These are phyloP conservation scores for Muntiacus muntjak DNA, from an alignment of 2,113 vertebrate species.

Conservation along the genomic window DNA sequence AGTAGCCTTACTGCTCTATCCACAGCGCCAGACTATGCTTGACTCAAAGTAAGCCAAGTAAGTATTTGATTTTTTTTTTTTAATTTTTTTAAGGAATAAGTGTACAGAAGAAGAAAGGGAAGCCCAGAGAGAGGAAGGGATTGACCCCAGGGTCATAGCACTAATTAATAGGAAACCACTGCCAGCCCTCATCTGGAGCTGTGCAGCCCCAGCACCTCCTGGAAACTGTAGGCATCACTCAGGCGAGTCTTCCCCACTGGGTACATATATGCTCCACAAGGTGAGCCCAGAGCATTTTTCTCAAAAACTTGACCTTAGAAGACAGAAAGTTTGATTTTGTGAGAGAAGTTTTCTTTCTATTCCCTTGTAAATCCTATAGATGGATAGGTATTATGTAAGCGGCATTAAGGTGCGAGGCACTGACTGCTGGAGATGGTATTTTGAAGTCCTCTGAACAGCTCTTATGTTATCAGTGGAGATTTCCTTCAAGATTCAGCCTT, in stretches of 20 bases:
- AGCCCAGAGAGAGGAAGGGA: background rate
- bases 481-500: constrained; percentile 17
- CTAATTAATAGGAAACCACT: background rate
- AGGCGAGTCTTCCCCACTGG: background rate
- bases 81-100: too few species aligned
- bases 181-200: background rate
- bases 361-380: constrained; percentile 50
- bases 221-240: background rate
- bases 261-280: background rate
- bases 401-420: background rate
- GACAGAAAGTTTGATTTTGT: background rate
- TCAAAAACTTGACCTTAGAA: constrained; percentile 25
- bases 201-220: too few species aligned
- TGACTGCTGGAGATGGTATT: background rate
- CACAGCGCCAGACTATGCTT: background rate
- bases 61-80: background rate
- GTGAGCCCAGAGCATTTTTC: background rate
- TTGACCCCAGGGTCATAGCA: background rate
- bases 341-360: constrained; percentile 19
- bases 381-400: background rate
- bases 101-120: background rate
- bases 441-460: background rate
- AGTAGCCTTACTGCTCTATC: background rate
- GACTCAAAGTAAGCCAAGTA: background rate
- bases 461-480: background rate